Base-by-base conservation (phyloP, 2,888 invertebrate species). In the Taenaris catops region DNA sequence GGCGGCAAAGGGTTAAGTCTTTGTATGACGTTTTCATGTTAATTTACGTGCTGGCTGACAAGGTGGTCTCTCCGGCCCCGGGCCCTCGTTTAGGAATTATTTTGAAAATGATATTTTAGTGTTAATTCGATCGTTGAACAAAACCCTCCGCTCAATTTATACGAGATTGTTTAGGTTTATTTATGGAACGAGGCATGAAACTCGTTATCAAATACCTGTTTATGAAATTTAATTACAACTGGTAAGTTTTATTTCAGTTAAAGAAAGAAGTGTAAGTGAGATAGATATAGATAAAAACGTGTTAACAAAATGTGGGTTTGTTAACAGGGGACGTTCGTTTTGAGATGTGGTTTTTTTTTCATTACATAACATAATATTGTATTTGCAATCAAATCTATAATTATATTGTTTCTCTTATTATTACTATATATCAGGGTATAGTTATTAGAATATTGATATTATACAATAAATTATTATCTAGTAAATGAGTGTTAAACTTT, bases 61-160 rank as follows among this genome's bases (percentile, higher is more conserved):
- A 81, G 83, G 83, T 83, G 83, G 83, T 78, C 80, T 47, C 4
- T 2, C 14, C 14, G 4, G 14, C 14, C 14, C 4, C n/a, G n/a
- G n/a, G n/a, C n/a, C n/a, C n/a, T n/a, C n/a, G n/a, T n/a, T n/a
- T n/a, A n/a, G n/a, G n/a, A n/a, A n/a, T n/a, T n/a, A n/a, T n/a
- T n/a, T n/a, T n/a, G n/a, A 76, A 74, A 72, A 72, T 66, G 59
- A 72, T 78, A 80, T 76, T 80, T 83, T 73, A 79, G 75, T 80
- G 78, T 79, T 76, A 73, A 80, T 70, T 53, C 56, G 61, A 53
- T 52, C 60, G 58, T 70, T 73, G 63, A 32, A 36, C 33, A 20
- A 25, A 36, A 36, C 58, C 55, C 51, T 46, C 46, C 46, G 55
- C 48, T 53, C 60, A 64, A 67, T 70, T 72, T 68, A 67, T 63